Percentiles rank a stretch among this genome's conserved stretches.
Conservation (phyloP, 2,888 invertebrate genomes). For the Rhagium mordax region DNA sequence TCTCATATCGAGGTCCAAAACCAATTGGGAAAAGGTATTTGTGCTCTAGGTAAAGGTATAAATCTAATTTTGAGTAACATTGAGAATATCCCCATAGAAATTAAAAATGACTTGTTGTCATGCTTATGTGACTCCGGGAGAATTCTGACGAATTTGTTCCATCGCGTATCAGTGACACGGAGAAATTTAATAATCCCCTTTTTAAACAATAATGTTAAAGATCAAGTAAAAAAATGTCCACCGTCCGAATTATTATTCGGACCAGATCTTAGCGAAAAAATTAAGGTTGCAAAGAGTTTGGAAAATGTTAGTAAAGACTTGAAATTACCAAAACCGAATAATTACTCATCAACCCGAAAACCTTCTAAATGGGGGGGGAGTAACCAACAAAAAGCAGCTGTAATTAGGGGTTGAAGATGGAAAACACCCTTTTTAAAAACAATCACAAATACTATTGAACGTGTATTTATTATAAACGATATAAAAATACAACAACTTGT, state of each 20-base stretch:
- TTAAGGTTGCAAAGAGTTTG: not conserved
- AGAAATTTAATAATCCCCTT: too few relatives aligned
- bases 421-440: too few relatives aligned
- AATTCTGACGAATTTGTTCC: not conserved
- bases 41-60: not conserved
- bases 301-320: not conserved
- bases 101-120: not conserved
- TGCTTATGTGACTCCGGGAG: not conserved
- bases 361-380: not conserved
- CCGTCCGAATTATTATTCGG: not conserved
- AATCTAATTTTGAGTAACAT: not conserved
- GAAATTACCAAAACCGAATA: not conserved
- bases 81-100: not conserved
- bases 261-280: not conserved
- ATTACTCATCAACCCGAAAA: not conserved
- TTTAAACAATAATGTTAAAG: not conserved
- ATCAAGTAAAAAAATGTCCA: not conserved
- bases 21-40: too few relatives aligned
- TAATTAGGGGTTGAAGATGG: too few relatives aligned
- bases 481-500: too few relatives aligned
- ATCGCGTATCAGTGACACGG: not conserved
- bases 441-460: too few relatives aligned
- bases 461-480: too few relatives aligned
- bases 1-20: not conserved
- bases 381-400: not conserved